Base-by-base conservation (phyloP, 2,888 invertebrate species). In the Lucinisca nassula region DNA sequence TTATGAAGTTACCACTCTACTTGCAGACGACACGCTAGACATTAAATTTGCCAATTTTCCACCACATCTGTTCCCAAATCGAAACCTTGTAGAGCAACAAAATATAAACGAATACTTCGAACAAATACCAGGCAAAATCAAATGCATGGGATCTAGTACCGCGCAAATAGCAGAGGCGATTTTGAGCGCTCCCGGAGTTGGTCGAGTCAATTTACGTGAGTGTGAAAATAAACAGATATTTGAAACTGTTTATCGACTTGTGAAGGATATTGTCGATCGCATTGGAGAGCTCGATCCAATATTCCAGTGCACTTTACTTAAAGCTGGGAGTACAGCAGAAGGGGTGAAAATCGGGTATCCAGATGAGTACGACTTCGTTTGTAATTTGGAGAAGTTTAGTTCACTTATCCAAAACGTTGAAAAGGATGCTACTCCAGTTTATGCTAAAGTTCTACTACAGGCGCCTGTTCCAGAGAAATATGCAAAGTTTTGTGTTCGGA, bases 341-440 rank as follows among this genome's bases (percentile, higher is more conserved):
- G 73, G 61, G 6, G 84, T 84, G 0, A 88, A 88, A 76, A 72
- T 74, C 2, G 84, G 79, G 1, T 84, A 82, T 82, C 84, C 87
- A 6, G 79, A 88, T 37, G 87, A 88, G 37, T 88, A 82, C 45
- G 87, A 88, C 37, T 88, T 88, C 30, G 27, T 84, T 1, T 84
- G 81, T 67, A n/a, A 81, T 14, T 14, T 84, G 21, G 82, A 77
- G 8, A n/a, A 67, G 0, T 51, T 82, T 17, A 55, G 37, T 32
- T 3, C 45, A 10, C 27, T 55, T 14, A 37, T 73, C 17, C 51
- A 40, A 4, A 8, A 4, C 4, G n/a, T 78, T 67, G 82, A 78
- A 61, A 2, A 27, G 4, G 74, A 73, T 6, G 78, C 61, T 14
- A 51, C 58, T 14, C 70, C 77, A 27, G 81, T 81, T n/a, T 85